Evolutionary conservation across 2,888 invertebrate genomes (phyloP).

Genomic region (Pinctada fucata): DNA sequence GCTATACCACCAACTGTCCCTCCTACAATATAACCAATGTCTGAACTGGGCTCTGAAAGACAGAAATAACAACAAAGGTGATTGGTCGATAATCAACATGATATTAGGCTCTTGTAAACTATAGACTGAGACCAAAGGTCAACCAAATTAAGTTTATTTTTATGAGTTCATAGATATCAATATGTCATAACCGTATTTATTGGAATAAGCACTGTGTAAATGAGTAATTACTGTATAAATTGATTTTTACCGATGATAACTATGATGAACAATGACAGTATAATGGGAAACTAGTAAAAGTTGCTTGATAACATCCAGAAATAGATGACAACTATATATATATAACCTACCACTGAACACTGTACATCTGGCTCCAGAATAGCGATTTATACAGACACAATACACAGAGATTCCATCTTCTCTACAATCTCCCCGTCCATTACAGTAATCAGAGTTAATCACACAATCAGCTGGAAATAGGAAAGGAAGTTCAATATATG

Average conservation of each 20-base stretch:
- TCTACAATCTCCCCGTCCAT: conserved; percentile 29
- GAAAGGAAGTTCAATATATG: not conserved
- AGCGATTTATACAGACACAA: conserved; percentile 25
- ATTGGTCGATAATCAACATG: not conserved
- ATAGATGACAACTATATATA: too few species aligned
- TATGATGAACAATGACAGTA: too few species aligned
- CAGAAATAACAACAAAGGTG: not conserved
- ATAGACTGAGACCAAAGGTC: not conserved
- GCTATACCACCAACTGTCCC: conserved; percentile 31
- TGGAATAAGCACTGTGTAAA: too few species aligned
- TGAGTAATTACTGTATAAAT: too few species aligned
- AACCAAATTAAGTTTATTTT: not conserved
- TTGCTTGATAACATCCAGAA: too few species aligned
- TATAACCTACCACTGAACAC: conserved; percentile 4
- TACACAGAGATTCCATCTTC: conserved; percentile 17
- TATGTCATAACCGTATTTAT: too few species aligned
- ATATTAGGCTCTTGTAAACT: not conserved
- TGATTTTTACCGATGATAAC: too few species aligned
- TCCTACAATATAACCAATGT: conserved; percentile 20
- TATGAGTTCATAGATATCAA: too few species aligned
- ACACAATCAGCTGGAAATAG: conserved; percentile 30
- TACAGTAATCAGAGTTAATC: conserved; percentile 24
- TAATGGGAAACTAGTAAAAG: too few species aligned
- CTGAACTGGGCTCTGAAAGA: conserved; percentile 16
- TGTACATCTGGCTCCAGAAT: conserved; percentile 9